Evolutionary conservation across 2,888 invertebrate species (phyloP), one percentile per base, ranked within the genome.

Genomic region (Drosophila antonietae): DNA sequence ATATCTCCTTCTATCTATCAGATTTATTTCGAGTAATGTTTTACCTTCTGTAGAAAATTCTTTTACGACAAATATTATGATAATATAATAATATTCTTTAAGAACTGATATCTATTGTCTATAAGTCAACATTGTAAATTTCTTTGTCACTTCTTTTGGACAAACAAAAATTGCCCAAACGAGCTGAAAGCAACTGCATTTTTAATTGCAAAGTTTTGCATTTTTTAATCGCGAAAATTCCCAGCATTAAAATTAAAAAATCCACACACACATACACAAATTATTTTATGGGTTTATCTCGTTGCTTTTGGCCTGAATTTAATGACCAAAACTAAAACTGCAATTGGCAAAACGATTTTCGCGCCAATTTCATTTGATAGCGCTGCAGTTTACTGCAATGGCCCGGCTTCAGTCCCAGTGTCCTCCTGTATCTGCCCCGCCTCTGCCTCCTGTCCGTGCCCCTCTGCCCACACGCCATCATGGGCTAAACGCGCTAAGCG

Each of bases 311-410:
- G 65, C 53, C 64, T 56, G 70, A 64, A 67, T 83, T 85, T 83
- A 80, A 83, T 85, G 75, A 78, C 67, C 72, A 57, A 68, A 84
- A 84, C 84, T 80, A 79, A 75, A 88, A 88, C 85, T 72, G 74
- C 88, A 83, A 88, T 84, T 83, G 85, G 75, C 64, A 85, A 88
- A 88, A 71, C 86, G 81, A 86, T 86, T 88, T 88, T 82, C 88
- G 80, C 84, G 88, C 82, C 88, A 85, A 85, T 85, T 85, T 75
- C 74, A 75, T 85, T 88, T 88, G 74, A 88, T 87, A 73, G 83
- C 74, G 68, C 64, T 68, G 74, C 74, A 77, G 68, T 72, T 70
- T 47, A 51, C 41, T 35, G 31, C 47, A 23, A 18, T 57, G 39
- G 23, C 51, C 14, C 9, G 28, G 47, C 47, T 15, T 28, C 28